A percentile compares a stretch with the other conserved stretches of the same genome.
Evolutionary conservation across 2,113 vertebrate genomes (phyloP).

Genomic region (Otolemur garnettii): DNA sequence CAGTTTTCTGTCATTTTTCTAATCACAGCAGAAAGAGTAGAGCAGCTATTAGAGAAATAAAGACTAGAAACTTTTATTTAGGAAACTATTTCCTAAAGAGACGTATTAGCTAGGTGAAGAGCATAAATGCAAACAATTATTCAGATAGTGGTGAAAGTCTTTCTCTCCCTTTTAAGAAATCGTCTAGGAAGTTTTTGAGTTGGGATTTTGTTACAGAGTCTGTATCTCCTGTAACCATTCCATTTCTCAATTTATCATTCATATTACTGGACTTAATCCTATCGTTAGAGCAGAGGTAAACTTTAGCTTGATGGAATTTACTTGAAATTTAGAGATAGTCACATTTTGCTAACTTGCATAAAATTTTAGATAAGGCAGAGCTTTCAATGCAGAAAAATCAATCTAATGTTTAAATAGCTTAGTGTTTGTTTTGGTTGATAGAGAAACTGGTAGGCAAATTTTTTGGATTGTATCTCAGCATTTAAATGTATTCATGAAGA

Average conservation of each 20-base stretch:
- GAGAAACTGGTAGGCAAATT: slow-evolving; percentile 60
- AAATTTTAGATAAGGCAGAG: slow-evolving; percentile 60
- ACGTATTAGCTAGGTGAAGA: not conserved
- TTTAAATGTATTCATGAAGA: slow-evolving; percentile 57
- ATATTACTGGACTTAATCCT: slow-evolving; percentile 41
- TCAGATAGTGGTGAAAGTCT: not conserved
- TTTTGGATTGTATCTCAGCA: slow-evolving; percentile 65
- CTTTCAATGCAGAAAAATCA: slow-evolving; percentile 64
- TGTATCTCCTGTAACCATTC: not conserved
- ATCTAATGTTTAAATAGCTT: slow-evolving; percentile 70
- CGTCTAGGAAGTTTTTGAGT: not conserved
- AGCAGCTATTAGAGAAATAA: not conserved
- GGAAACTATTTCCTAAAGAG: not conserved
- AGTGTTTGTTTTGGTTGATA: slow-evolving; percentile 72
- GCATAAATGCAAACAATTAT: not conserved
- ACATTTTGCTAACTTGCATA: slow-evolving; percentile 71
- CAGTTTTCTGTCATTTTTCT: slow-evolving; percentile 35
- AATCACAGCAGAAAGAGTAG: slow-evolving; percentile 50
- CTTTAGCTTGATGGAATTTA: slow-evolving; percentile 63
- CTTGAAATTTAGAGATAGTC: slow-evolving; percentile 64
- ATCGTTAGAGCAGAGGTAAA: slow-evolving; percentile 33
- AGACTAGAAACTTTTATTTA: not conserved
- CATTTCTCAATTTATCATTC: slow-evolving; percentile 57
- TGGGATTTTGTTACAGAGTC: slow-evolving; percentile 41
- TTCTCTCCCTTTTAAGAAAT: slow-evolving; percentile 30